Conservation (phyloP, 2,113 vertebrate species). For the Polypterus senegalus region DNA sequence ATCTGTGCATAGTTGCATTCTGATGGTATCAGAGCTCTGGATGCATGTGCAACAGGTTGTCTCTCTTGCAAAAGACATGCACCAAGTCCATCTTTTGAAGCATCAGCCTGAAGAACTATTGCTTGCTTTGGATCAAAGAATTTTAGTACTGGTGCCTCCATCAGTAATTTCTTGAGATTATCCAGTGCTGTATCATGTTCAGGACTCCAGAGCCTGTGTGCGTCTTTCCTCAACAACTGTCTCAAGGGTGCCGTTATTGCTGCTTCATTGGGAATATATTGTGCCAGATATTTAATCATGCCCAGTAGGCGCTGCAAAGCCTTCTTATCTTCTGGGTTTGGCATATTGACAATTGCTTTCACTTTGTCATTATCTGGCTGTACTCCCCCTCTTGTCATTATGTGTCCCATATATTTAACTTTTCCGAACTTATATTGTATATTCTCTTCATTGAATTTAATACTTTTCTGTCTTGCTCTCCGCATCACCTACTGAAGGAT, state of each 20-base stretch:
- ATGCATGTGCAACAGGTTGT: not conserved
- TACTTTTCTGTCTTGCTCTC: constrained; percentile 1
- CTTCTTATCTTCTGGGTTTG: constrained; percentile 6
- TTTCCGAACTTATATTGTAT: constrained; percentile 9
- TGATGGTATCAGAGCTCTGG: not conserved
- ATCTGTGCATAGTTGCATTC: constrained; percentile 11
- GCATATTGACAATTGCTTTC: constrained; percentile 6
- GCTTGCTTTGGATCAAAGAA: too few relatives aligned
- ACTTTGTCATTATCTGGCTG: constrained; percentile 5
- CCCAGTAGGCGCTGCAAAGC: not conserved
- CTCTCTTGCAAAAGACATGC: too few relatives aligned
- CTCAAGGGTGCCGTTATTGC: not conserved
- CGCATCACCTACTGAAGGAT: not conserved
- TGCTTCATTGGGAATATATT: constrained; percentile 6
- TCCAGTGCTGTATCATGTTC: too few relatives aligned
- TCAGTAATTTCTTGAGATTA: not conserved
- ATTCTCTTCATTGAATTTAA: constrained; percentile 11
- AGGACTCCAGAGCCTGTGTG: not conserved
- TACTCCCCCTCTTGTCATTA: constrained; percentile 4
- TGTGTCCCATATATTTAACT: constrained; percentile 11
- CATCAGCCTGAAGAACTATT: too few relatives aligned
- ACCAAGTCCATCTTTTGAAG: too few relatives aligned
- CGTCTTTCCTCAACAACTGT: not conserved
- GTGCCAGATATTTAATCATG: constrained; percentile 4
- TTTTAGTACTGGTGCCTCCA: too few relatives aligned